Base-by-base conservation (phyloP, 2,888 invertebrate genomes). In the Cosmorhoe ocellata region DNA sequence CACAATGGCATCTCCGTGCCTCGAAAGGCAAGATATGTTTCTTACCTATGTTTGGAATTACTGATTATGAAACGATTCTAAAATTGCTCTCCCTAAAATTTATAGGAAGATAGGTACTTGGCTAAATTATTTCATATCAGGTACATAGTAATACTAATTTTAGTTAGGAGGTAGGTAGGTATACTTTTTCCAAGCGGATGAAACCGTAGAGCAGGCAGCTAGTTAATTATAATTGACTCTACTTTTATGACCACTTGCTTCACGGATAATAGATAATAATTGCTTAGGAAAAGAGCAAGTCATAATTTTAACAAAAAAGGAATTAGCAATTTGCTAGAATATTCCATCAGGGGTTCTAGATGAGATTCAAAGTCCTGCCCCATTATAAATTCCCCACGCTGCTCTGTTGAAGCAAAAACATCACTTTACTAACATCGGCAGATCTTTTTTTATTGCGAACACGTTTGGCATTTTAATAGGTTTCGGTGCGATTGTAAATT, bases 301-400 rank as follows among this genome's bases (percentile, higher is more conserved):
- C 22, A 30, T 44, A 31, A 45, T 14, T 14, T 13, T 13, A 13
- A 30, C 36, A 38, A 31, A 38, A 22, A 44, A 18, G 34, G 1
- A 11, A 22, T 3, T 4, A 24, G 37, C 31, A 31, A 32, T 18
- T 36, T 34, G 26, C n/a, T 39, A 10, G 39, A 31, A 31, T 13
- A 11, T n/a, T 10, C 11, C 13, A 41, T 10, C 6, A 10, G 1
- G 18, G 1, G 4, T 7, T 26, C 27, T 43, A 51, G 44, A 50
- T 37, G 40, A 43, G 45, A 34, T 26, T 37, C 45, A 27, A 36
- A 46, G 43, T 49, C 46, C 43, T 12, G 41, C 27, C 57, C 58
- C 68, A 76, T 72, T 75, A 76, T 62, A 69, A 68, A 78, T 76
- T 76, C 76, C 75, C 61, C 65, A 68, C 71, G 62, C 62, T 40